These are phyloP conservation scores for Varanus salvator DNA, from an alignment of 2,113 vertebrate genomes.

Conservation along the genomic window DNA sequence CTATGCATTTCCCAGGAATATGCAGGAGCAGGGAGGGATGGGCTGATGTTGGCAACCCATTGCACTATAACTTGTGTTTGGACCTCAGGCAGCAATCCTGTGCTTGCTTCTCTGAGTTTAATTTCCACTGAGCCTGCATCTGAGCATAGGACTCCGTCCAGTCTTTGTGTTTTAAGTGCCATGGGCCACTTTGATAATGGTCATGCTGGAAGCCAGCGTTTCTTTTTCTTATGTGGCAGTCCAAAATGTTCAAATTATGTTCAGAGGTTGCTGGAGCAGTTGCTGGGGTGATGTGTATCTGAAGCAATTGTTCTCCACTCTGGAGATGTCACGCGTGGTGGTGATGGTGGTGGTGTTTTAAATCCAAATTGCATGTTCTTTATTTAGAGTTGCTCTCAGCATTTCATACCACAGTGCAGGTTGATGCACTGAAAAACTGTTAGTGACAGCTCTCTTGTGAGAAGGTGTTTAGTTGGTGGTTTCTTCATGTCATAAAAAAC, in stretches of 20 bases:
- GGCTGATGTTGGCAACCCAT: not conserved
- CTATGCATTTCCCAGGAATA: not conserved
- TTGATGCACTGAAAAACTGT: not conserved
- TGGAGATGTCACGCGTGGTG: not conserved
- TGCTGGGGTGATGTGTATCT: not conserved
- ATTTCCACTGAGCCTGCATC: not conserved
- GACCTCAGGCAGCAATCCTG: not conserved
- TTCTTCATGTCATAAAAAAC: not conserved
- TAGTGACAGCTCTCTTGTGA: conserved; percentile 2
- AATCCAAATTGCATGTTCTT: not conserved
- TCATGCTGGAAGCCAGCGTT: not conserved
- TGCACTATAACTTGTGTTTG: not conserved
- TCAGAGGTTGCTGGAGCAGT: not conserved
- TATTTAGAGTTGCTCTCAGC: not conserved
- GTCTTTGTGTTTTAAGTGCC: not conserved
- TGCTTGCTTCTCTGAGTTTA: not conserved
- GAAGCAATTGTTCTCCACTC: not conserved
- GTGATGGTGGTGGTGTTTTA: not conserved
- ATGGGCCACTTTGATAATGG: not conserved
- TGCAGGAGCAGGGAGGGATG: not conserved
- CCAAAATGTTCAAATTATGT: not conserved
- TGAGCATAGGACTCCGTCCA: not conserved
- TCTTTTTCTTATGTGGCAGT: not conserved
- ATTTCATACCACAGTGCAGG: not conserved
- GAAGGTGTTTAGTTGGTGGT: not conserved